phyloP scores from a whole-genome alignment of 2,113 vertebrate species.

The Spea bombifrons region DNA sequence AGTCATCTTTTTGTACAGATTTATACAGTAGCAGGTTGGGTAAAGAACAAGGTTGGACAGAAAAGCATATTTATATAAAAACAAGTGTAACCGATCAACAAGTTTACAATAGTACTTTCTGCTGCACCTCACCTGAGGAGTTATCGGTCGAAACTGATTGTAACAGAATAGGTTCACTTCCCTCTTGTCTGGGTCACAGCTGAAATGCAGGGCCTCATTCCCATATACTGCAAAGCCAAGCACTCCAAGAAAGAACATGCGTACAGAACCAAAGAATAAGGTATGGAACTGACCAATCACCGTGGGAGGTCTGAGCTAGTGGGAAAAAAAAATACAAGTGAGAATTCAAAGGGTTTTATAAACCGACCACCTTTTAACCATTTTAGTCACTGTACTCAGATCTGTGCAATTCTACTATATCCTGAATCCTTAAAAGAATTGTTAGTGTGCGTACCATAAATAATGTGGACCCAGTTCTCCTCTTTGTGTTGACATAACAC shows the following conservation, averaged over 20 bases:
- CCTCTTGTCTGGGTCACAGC: conserved; percentile 80
- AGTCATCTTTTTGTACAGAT: no score
- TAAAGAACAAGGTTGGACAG: no score
- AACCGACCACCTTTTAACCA: no score
- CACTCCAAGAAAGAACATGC: conserved; percentile 79
- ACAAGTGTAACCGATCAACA: no score
- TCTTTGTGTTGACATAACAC: not conserved
- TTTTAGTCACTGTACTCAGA: no score
- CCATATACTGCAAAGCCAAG: conserved; percentile 84
- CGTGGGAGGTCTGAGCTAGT: conserved; percentile 79
- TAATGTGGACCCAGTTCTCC: not conserved
- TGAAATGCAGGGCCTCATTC: conserved; percentile 86
- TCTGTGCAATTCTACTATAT: no score
- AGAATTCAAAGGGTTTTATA: no score
- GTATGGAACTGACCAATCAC: conserved; percentile 86
- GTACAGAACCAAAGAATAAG: conserved; percentile 82
- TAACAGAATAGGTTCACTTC: conserved; percentile 87
- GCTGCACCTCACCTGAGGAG: conserved; percentile 72
- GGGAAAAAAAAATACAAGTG: conserved; percentile 24
- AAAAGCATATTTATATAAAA: no score
- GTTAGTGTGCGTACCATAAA: not conserved
- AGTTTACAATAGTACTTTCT: no score
- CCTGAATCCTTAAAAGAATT: no score
- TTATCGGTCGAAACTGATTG: conserved; percentile 85
- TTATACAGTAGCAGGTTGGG: no score